phyloP scores from a whole-genome alignment of 1,140 invertebrate species.

The Cardiocondyla obscurior region DNA sequence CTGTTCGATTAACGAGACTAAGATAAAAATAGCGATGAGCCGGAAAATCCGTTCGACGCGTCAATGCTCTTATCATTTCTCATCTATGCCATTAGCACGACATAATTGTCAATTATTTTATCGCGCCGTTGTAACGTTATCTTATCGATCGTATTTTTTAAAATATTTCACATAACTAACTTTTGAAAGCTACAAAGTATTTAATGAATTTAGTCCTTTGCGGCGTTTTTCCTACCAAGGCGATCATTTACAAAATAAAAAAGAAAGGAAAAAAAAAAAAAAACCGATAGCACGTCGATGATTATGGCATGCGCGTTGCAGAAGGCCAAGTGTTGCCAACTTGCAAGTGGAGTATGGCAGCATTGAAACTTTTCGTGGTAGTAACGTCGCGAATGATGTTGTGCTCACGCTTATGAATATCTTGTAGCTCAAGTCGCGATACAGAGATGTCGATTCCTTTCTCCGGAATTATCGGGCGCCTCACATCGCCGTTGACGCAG shows the following conservation, averaged over 20 bases:
- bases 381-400: not conserved
- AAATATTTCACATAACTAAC: too few species aligned
- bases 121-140: not conserved
- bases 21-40: constrained; percentile 22
- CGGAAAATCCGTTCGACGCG: not conserved
- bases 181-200: too few species aligned
- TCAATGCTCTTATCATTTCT: constrained; percentile 2
- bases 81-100: not conserved
- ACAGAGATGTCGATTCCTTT: constrained; percentile 88
- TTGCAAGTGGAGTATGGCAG: not conserved
- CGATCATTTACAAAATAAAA: not conserved
- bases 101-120: too few species aligned
- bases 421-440: not conserved
- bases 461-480: constrained; percentile 87
- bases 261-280: too few species aligned
- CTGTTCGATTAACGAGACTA: not conserved
- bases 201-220: too few species aligned
- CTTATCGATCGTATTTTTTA: too few species aligned
- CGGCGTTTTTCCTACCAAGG: too few species aligned
- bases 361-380: constrained; percentile 47
- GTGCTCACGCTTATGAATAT: not conserved
- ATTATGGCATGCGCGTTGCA: not conserved
- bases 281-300: not conserved
- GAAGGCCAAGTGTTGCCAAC: not conserved
- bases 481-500: too few species aligned